Base-by-base conservation (phyloP, 2,888 invertebrate genomes). In the Sinohyriopsis cumingii region DNA sequence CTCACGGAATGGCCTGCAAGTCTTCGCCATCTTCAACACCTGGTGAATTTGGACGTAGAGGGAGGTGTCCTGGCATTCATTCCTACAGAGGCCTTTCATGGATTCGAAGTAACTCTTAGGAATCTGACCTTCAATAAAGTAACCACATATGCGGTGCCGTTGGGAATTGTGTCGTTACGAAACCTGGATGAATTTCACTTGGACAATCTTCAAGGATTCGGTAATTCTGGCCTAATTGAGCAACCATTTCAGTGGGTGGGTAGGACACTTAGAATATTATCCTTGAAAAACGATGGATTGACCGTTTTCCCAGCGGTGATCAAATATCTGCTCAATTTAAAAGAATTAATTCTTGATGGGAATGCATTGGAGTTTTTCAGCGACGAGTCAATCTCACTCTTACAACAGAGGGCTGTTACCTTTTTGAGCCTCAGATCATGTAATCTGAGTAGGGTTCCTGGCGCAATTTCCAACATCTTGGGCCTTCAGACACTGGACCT, bases 61-160 rank as follows among this genome's bases (percentile, higher is more conserved):
- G 79, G 81, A 3, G 59, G 68, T 1, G 67, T 62, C 2, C 59
- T 79, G 12, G 53, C 68, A 1, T 75, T 71, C 59, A 66, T 77
- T 54, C 78, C 77, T 18, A 68, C 79, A 0, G 59, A 59, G 22
- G 69, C 69, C 20, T 80, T 79, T 65, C 75, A 79, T 64, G 76
- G 78, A 3, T 82, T 82, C 61, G 73, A 77, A 56, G 72, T 71
- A 5, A 77, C 79, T 0, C 69, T 80, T 6, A 18, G 28, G 3
- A 69, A 68, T 20, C 65, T 82, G n/a, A 78, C 77, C 5, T 80
- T 82, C n/a, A 77, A 78, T 55, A 65, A 76, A 56, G 75, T 77
- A 5, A 63, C 74, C 4, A 55, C 80, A 6, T 69, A 66, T 3
- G 63, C 74, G 0, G 76, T 80, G 20, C 81, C 81, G 9, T 53